A percentile compares a stretch with the other conserved stretches of the same genome.
phyloP scores from a whole-genome alignment of 2,797 vertebrate genomes.

The Onychomys leucogaster region DNA sequence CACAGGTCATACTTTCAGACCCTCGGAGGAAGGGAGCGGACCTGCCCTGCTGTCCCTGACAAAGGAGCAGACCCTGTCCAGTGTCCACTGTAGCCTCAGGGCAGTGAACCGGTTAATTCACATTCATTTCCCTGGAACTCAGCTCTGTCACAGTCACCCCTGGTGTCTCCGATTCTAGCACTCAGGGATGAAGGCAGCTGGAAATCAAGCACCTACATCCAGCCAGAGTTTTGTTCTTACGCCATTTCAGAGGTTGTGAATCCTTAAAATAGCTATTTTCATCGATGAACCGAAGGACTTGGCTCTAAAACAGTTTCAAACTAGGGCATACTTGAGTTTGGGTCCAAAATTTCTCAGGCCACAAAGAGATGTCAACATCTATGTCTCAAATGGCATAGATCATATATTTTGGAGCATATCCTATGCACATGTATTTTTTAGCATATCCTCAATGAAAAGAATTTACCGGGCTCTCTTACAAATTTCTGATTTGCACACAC shows the following conservation, averaged over 20 bases:
- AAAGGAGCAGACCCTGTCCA: neutral
- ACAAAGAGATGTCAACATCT: constrained; percentile 38
- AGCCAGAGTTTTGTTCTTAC: neutral
- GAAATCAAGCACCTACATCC: neutral
- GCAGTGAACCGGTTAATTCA: neutral
- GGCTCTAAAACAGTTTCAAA: constrained; percentile 45
- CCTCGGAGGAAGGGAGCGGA: no score
- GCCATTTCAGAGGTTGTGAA: neutral
- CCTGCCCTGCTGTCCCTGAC: neutral
- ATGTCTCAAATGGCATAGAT: neutral
- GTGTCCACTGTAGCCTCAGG: neutral
- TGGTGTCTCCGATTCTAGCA: neutral
- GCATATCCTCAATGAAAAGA: constrained; percentile 21
- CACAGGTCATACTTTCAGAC: neutral
- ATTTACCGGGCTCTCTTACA: neutral
- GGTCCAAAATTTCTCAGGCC: constrained; percentile 15
- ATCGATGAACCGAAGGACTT: constrained; percentile 5
- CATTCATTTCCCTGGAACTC: constrained; percentile 15
- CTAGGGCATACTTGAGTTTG: neutral
- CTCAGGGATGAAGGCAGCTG: constrained; percentile 25
- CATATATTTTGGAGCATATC: constrained; percentile 29
- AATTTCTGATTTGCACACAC: constrained; percentile 41
- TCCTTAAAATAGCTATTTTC: constrained; percentile 26
- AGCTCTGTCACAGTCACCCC: neutral
- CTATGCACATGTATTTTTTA: neutral